Evolutionary conservation across 2,888 invertebrate genomes (phyloP), one percentile per base, ranked within the genome.

Genomic region (Alitta virens): DNA sequence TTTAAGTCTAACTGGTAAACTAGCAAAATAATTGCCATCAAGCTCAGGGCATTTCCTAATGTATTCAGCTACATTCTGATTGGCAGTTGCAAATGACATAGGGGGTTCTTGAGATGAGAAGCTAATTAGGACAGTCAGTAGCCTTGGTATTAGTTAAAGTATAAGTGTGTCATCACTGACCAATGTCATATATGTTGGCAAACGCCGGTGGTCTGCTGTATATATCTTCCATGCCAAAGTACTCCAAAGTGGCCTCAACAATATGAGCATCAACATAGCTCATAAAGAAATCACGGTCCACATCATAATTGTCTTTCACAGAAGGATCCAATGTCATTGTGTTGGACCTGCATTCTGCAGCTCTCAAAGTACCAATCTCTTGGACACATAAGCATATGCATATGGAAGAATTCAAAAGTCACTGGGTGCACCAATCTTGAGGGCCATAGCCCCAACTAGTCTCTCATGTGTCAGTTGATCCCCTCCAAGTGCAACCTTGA

Each of bases 351-450:
- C 58, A 40, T 53, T 67, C 57, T 9, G 56, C 38, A 23, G 33
- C 25, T 52, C 58, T 61, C 58, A 68, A 24, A 26, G 69, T 69
- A 40, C 63, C 69, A 25, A 50, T n/a, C n/a, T n/a, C 23, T 64
- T 59, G 42, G 63, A 66, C 12, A 43, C 21, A 27, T 63, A 42
- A 64, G 67, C 67, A 67, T 67, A 12, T 25, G 23, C 52, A 69
- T n/a, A 46, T 69, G 65, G 46, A 69, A 69, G n/a, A 63, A 53
- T 40, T 67, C 69, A 56, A 62, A 62, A 12, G 63, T 65, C 12
- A 63, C n/a, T n/a, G n/a, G n/a, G n/a, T n/a, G n/a, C n/a, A n/a
- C n/a, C n/a, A n/a, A n/a, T n/a, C n/a, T n/a, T n/a, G n/a, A n/a
- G n/a, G n/a, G n/a, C 25, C 23, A 59, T 59, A 33, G 60, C 66